These are phyloP conservation scores for Nesoenas mayeri DNA, from an alignment of 2,113 vertebrate genomes.

Conservation along the genomic window DNA sequence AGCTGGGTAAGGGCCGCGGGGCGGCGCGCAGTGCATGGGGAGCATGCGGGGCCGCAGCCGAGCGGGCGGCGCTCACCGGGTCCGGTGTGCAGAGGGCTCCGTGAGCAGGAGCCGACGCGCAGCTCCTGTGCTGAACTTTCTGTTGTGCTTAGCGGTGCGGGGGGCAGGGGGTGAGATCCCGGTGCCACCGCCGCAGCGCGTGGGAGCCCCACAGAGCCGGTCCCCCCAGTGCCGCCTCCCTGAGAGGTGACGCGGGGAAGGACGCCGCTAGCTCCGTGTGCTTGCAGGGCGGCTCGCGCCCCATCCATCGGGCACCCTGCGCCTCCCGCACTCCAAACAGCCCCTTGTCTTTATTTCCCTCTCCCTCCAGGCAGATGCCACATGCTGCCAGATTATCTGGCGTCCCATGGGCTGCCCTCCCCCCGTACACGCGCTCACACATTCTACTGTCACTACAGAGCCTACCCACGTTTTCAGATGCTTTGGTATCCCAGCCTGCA, in stretches of 20 bases:
- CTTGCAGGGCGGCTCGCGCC: not conserved
- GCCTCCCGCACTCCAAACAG: not conserved
- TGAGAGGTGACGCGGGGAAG: not conserved
- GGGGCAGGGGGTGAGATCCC: not conserved
- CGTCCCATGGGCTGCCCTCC: not conserved
- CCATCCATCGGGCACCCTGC: not conserved
- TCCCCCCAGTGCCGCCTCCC: not conserved
- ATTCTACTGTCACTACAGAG: not conserved
- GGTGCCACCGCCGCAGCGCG: rapidly evolving
- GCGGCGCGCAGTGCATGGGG: not conserved
- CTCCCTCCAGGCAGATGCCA: not conserved
- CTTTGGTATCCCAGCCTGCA: not conserved
- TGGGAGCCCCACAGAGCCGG: rapidly evolving
- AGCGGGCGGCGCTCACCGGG: too few relatives aligned
- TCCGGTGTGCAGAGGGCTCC: not conserved
- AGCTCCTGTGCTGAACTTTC: not conserved
- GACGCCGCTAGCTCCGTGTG: not conserved
- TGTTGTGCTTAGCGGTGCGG: rapidly evolving
- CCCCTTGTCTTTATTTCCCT: not conserved
- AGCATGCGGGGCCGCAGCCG: not conserved
- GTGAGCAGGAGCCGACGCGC: rapidly evolving
- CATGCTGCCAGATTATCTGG: not conserved
- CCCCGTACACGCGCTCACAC: not conserved
- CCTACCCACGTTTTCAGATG: constrained; percentile 3
- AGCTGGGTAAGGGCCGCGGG: constrained; percentile 84